Evolutionary conservation across 2,888 invertebrate species (phyloP).

Genomic region (Rhogogaster chlorosoma): DNA sequence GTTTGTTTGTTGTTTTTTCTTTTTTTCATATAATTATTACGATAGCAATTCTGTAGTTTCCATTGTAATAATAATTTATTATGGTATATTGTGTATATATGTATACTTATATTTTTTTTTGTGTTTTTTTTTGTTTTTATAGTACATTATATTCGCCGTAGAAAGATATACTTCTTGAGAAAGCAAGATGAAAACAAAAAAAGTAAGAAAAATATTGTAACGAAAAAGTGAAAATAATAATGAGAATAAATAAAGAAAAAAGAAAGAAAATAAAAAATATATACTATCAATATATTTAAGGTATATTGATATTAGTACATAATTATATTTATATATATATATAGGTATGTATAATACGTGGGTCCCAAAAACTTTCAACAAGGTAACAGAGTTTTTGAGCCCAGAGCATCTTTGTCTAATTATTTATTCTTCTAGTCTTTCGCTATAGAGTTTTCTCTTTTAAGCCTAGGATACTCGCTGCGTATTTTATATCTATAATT

Average conservation of each 20-base stretch:
- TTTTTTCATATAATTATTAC: constrained; percentile 49
- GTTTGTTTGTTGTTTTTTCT: constrained; percentile 36
- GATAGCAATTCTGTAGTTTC: constrained; percentile 57
- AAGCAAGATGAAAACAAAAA: constrained; percentile 13
- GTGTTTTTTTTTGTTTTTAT: constrained; percentile 62
- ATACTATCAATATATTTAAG: constrained; percentile 14
- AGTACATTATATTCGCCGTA: constrained; percentile 72
- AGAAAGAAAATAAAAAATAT: neutral
- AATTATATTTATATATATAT: constrained; percentile 24
- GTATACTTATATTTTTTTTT: constrained; percentile 53
- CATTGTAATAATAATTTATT: constrained; percentile 59
- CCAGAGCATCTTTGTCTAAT: constrained; percentile 54
- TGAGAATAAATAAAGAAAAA: constrained; percentile 3
- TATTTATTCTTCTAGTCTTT: constrained; percentile 36
- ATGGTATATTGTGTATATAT: constrained; percentile 58
- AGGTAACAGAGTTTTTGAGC: constrained; percentile 74
- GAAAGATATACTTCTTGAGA: constrained; percentile 65
- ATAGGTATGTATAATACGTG: constrained; percentile 29
- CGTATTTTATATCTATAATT: constrained; percentile 25
- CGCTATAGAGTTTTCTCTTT: constrained; percentile 27
- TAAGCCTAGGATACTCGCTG: constrained; percentile 47
- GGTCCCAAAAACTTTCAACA: constrained; percentile 75
- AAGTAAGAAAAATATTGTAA: neutral
- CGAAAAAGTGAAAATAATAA: neutral
- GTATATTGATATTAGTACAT: constrained; percentile 25